These are phyloP conservation scores for Drosophila aldrichi DNA, from an alignment of 2,888 invertebrate species.

Conservation along the genomic window DNA sequence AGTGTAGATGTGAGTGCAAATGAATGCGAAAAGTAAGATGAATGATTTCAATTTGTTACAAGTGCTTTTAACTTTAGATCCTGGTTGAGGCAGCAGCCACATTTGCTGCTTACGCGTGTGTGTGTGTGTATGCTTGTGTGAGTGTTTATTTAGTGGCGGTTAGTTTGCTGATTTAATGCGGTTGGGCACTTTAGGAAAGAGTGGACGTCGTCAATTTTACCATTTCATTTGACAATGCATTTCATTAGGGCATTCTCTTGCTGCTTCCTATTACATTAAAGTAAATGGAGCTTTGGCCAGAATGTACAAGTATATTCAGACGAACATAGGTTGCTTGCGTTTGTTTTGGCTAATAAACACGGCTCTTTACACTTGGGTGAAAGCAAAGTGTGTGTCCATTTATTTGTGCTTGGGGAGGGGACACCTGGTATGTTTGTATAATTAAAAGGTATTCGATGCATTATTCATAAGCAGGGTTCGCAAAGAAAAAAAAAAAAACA, in stretches of 20 bases:
- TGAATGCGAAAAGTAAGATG: conserved; percentile 79
- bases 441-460: conserved; percentile 68
- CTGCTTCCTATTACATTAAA: conserved; percentile 67
- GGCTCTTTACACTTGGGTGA: conserved; percentile 74
- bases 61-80: conserved; percentile 80
- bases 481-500: not conserved
- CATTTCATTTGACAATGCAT: conserved; percentile 82
- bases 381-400: conserved; percentile 34
- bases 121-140: conserved; percentile 21
- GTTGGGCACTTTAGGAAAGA: conserved; percentile 71
- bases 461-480: conserved; percentile 62
- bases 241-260: conserved; percentile 67
- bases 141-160: conserved; percentile 74
- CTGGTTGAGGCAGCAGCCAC: conserved; percentile 45
- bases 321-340: conserved; percentile 10
- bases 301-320: conserved; percentile 4
- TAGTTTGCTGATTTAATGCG: conserved; percentile 81
- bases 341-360: conserved; percentile 75
- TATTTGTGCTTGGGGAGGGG: conserved; percentile 16
- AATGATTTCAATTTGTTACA: conserved; percentile 82
- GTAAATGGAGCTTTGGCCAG: conserved; percentile 57
- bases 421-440: conserved; percentile 61
- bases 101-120: conserved; percentile 23
- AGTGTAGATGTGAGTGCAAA: conserved; percentile 57
- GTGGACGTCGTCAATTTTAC: conserved; percentile 81